phyloP scores from a whole-genome alignment of 2,113 vertebrate genomes.

The Boleophthalmus pectinirostris region DNA sequence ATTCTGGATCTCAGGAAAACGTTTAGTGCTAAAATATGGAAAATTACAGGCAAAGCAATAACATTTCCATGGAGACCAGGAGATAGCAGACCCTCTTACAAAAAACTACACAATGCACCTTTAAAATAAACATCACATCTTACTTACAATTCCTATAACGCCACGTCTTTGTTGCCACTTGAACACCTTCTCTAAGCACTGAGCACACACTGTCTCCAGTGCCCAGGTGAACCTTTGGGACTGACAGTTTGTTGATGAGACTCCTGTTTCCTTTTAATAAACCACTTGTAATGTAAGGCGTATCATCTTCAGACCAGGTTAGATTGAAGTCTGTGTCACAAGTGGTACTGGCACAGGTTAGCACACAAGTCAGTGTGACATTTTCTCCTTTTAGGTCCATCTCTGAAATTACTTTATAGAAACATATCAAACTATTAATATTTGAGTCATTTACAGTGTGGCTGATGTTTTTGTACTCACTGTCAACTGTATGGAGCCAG shows the following conservation, averaged over 20 bases:
- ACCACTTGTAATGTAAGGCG: background rate
- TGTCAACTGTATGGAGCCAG: slow-evolving; percentile 50
- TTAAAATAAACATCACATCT: background rate
- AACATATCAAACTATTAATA: background rate
- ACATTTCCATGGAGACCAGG: too few species aligned
- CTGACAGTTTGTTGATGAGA: slow-evolving; percentile 20
- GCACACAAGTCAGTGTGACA: slow-evolving; percentile 53
- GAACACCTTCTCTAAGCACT: slow-evolving; percentile 42
- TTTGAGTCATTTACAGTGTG: background rate
- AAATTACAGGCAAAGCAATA: too few species aligned
- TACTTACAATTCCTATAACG: slow-evolving; percentile 14
- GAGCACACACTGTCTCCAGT: slow-evolving; percentile 34
- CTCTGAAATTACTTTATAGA: slow-evolving; percentile 42
- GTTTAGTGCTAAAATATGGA: background rate
- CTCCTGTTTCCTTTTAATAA: slow-evolving; percentile 19
- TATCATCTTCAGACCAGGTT: slow-evolving; percentile 40
- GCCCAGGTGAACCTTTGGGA: slow-evolving; percentile 17
- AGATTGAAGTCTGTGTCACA: slow-evolving; percentile 55
- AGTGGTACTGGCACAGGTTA: slow-evolving; percentile 39
- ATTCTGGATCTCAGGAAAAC: too few species aligned
- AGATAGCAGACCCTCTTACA: too few species aligned
- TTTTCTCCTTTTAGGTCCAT: slow-evolving; percentile 7
- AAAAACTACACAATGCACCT: too few species aligned
- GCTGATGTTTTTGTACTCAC: slow-evolving; percentile 21
- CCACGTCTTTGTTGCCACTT: slow-evolving; percentile 47